Base-by-base conservation (phyloP, 2,888 invertebrate species). In the Nemotelus pantherinus region DNA sequence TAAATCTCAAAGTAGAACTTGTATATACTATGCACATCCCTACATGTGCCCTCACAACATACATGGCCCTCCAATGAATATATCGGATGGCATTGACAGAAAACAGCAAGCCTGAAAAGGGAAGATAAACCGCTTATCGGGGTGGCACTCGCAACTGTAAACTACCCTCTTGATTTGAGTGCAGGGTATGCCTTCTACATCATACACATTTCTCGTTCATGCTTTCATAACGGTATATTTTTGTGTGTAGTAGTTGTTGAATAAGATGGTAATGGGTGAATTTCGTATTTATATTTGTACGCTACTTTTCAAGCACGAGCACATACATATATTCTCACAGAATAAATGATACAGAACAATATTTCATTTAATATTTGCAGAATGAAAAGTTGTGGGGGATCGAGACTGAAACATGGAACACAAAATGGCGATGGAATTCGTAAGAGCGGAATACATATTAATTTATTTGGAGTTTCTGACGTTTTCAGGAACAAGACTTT, bases 121-220 rank as follows among this genome's bases (percentile, higher is more conserved):
- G 82, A 83, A 83, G 83, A 83, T 83, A 83, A 83, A 83, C 83
- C 82, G 83, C 83, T 83, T 83, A 83, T 80, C 79, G 63, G 79
- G 80, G 80, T 80, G 81, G 25, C 25, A 25, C 25, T 25, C 25
- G 80, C 64, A 64, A 75, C 65, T 48, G 67, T 71, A 76, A 76
- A 76, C 53, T 76, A 71, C 76, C 76, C 70, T 70, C 75, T 77
- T 45, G 44, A 65, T 25, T 55, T 25, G 58, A 58, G n/a, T 41
- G 58, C 60, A 25, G 25, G 25, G 25, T 25, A 25, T 25, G 25
- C 25, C 25, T 25, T 65, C 41, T 60, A 25, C 60, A 41, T 39
- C 7, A 43, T 60, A 60, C 41, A 7, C 41, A 41, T 25, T n/a
- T n/a, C 25, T 39, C 41, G 55, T 70, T 55, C 25, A 50, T 47